Conservation (phyloP, 2,888 invertebrate species). For the Ormyrus thymus region DNA sequence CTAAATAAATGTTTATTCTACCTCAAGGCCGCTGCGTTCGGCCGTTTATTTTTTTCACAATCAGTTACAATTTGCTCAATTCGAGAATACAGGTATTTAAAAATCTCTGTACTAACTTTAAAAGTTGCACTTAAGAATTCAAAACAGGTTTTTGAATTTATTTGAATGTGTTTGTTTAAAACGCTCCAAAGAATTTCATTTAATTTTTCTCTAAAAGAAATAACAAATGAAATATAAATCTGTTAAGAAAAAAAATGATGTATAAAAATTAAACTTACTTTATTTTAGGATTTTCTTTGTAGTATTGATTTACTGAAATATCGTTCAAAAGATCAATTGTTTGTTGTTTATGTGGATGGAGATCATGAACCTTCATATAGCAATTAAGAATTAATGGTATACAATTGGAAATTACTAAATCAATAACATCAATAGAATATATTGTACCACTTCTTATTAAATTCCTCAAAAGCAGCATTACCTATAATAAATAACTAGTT, state of each 20-base stretch:
- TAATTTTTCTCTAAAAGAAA: conserved; percentile 64
- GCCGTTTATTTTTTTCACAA: conserved; percentile 62
- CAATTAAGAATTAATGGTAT: conserved; percentile 64
- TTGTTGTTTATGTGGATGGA: conserved; percentile 69
- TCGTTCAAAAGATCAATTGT: conserved; percentile 65
- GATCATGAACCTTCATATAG: conserved; percentile 69
- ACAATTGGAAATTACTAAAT: conserved; percentile 65
- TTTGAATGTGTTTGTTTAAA: conserved; percentile 61
- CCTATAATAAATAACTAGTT: conserved; percentile 59
- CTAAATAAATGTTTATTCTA: conserved; percentile 53
- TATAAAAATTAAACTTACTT: conserved; percentile 59
- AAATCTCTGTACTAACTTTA: conserved; percentile 59
- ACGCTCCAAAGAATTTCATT: conserved; percentile 56
- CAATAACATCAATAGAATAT: conserved; percentile 60
- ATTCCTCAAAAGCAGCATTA: conserved; percentile 66
- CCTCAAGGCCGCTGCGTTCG: conserved; percentile 67
- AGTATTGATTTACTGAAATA: conserved; percentile 64
- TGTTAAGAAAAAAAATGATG: conserved; percentile 1
- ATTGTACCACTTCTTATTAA: conserved; percentile 63
- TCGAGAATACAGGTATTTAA: conserved; percentile 59
- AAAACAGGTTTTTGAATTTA: conserved; percentile 63
- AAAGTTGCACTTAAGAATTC: conserved; percentile 64
- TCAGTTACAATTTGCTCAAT: conserved; percentile 64
- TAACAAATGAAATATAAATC: conserved; percentile 10
- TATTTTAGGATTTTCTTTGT: conserved; percentile 60